A percentile compares a stretch with the other conserved stretches of the same genome.
Conservation (phyloP, 2,888 invertebrate genomes). For the Lordiphosa fenestrarum region DNA sequence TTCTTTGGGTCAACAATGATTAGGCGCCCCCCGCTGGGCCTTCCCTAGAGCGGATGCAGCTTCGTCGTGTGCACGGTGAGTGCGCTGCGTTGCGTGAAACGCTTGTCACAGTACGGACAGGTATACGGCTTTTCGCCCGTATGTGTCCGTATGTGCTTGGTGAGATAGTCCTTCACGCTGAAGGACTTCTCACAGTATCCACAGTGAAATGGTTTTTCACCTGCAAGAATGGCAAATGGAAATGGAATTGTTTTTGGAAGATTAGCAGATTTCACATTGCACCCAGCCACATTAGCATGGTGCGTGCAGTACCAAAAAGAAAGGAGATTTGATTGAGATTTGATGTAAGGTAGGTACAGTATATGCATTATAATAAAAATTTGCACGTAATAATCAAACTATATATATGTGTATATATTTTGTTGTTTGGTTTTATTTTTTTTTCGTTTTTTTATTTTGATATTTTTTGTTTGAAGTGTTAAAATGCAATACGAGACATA, state of each 20-base stretch:
- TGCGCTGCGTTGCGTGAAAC: conserved; percentile 79
- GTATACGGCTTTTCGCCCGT: conserved; percentile 79
- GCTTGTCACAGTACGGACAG: conserved; percentile 79
- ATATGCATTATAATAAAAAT: conserved; percentile 43
- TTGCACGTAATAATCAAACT: conserved; percentile 66
- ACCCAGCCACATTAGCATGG: conserved; percentile 22
- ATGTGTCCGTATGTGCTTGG: conserved; percentile 80
- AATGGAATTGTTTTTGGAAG: conserved; percentile 14
- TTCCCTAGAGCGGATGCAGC: conserved; percentile 79
- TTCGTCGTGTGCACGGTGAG: conserved; percentile 79
- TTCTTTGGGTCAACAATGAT: conserved; percentile 57
- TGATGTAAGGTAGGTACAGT: conserved; percentile 48
- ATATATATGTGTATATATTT: conserved; percentile 55
- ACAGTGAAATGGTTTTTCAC: conserved; percentile 79
- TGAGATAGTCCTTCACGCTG: conserved; percentile 80
- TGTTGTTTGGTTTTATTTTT: conserved; percentile 27
- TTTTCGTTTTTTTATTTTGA: conserved; percentile 31
- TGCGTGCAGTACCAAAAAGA: conserved; percentile 69
- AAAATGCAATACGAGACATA: conserved; percentile 67
- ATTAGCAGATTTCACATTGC: conserved; percentile 40
- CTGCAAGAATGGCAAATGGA: conserved; percentile 56
- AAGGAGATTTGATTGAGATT: conserved; percentile 26
- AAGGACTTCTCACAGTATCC: conserved; percentile 79
- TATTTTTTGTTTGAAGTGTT: conserved; percentile 47
- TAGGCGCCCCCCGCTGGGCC: conserved; percentile 70